phyloP scores from a whole-genome alignment of 2,797 vertebrate genomes.

The Botia kubotai region DNA sequence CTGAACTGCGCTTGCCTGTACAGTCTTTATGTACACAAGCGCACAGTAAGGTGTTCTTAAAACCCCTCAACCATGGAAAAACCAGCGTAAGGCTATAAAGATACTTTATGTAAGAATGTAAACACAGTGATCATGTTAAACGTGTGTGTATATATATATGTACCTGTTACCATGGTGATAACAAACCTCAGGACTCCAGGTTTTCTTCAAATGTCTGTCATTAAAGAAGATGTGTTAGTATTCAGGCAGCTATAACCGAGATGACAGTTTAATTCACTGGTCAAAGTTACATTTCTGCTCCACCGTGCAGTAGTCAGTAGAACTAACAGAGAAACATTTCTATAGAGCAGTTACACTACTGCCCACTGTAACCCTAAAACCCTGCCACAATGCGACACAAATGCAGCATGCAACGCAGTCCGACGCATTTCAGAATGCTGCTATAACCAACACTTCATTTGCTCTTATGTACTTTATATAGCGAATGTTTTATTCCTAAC shows the following conservation, averaged over 20 bases:
- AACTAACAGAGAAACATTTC: too few relatives aligned
- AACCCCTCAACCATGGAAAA: neutral
- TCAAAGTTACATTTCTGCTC: neutral
- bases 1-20: constrained; percentile 4
- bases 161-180: neutral
- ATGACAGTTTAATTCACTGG: neutral
- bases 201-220: neutral
- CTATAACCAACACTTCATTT: too few relatives aligned
- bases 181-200: neutral
- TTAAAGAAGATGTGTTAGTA: neutral
- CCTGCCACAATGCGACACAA: too few relatives aligned
- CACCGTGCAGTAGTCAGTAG: too few relatives aligned
- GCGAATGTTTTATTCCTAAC: too few relatives aligned
- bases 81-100: neutral
- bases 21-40: neutral
- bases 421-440: too few relatives aligned
- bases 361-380: too few relatives aligned
- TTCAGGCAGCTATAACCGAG: neutral
- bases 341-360: too few relatives aligned
- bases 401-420: too few relatives aligned
- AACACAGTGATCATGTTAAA: neutral
- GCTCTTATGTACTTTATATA: too few relatives aligned
- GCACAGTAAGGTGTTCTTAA: too few relatives aligned
- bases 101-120: neutral
- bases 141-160: neutral